Conservation (phyloP, 2,888 invertebrate species). For the Andrena marginata region DNA sequence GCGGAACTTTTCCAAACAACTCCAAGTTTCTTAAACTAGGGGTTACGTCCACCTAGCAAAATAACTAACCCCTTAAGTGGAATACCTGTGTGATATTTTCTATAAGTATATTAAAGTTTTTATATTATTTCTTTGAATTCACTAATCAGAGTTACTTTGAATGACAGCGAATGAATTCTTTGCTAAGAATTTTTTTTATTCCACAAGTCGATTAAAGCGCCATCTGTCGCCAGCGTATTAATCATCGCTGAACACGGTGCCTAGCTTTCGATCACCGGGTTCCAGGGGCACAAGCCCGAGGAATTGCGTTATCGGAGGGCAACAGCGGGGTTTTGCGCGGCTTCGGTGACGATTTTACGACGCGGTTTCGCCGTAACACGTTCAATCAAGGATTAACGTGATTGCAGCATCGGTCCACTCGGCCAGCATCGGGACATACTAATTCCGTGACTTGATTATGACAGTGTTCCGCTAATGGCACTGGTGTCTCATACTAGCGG, state of each 20-base stretch:
- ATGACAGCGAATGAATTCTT: too few relatives aligned
- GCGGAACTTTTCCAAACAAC: not conserved
- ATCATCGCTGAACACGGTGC: conserved; percentile 9
- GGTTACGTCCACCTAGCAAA: too few relatives aligned
- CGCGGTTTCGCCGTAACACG: conserved; percentile 20
- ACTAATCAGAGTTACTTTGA: too few relatives aligned
- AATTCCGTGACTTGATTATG: conserved; percentile 19
- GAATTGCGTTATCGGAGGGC: conserved; percentile 28
- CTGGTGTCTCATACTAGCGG: not conserved
- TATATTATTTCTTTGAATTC: too few relatives aligned
- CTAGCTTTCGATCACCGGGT: conserved; percentile 10
- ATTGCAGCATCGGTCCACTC: conserved; percentile 26
- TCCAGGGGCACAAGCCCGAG: not conserved
- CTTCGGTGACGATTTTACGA: conserved; percentile 33
- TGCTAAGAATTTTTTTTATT: too few relatives aligned
- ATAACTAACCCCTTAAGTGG: too few relatives aligned
- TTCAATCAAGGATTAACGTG: conserved; percentile 44
- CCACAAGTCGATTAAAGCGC: not conserved
- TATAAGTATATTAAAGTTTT: too few relatives aligned
- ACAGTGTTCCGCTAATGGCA: conserved; percentile 24
- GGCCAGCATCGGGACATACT: conserved; percentile 5
- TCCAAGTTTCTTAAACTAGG: too few relatives aligned
- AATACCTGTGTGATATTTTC: too few relatives aligned
- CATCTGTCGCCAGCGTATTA: not conserved
- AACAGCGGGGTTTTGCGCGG: not conserved